These are phyloP conservation scores for Borostomias antarcticus DNA, from an alignment of 2,797 vertebrate species.

Conservation along the genomic window DNA sequence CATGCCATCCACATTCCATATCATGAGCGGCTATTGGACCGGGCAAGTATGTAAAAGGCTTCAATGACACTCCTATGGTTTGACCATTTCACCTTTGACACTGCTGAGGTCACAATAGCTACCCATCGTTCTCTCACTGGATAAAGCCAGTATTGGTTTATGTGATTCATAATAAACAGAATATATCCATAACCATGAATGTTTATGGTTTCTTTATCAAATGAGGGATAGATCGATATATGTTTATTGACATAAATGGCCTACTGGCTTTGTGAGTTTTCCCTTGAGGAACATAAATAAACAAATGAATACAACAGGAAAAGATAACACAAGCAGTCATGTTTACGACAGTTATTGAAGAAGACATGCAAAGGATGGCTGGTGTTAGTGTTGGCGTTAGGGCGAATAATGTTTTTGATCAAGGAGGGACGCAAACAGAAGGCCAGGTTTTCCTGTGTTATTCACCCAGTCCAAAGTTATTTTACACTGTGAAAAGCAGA, in stretches of 20 bases:
- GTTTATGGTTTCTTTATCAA: slow-evolving; percentile 34
- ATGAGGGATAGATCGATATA: slow-evolving; percentile 14
- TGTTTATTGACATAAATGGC: neutral
- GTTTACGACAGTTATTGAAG: slow-evolving; percentile 17
- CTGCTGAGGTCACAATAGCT: slow-evolving; percentile 24
- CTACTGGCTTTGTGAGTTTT: slow-evolving; percentile 30
- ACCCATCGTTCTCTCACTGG: slow-evolving; percentile 21
- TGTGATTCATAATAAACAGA: neutral
- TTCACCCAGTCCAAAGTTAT: neutral
- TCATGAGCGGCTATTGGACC: slow-evolving; percentile 40
- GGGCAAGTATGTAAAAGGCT: slow-evolving; percentile 36
- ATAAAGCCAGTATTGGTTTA: slow-evolving; percentile 28
- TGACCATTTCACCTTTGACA: too few relatives aligned
- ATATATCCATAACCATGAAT: neutral
- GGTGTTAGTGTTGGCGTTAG: slow-evolving; percentile 19
- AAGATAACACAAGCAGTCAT: slow-evolving; percentile 37
- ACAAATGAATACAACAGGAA: slow-evolving; percentile 14
- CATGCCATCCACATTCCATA: slow-evolving; percentile 67
- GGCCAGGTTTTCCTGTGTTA: slow-evolving; percentile 57
- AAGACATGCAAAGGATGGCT: slow-evolving; percentile 50
- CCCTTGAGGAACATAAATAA: slow-evolving; percentile 27
- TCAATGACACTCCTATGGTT: neutral
- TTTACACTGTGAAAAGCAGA: slow-evolving; percentile 41
- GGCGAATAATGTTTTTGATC: slow-evolving; percentile 23
- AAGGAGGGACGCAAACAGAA: slow-evolving; percentile 43